Conservation (phyloP, 2,797 vertebrate genomes). For the Sebastes melanostomus region DNA sequence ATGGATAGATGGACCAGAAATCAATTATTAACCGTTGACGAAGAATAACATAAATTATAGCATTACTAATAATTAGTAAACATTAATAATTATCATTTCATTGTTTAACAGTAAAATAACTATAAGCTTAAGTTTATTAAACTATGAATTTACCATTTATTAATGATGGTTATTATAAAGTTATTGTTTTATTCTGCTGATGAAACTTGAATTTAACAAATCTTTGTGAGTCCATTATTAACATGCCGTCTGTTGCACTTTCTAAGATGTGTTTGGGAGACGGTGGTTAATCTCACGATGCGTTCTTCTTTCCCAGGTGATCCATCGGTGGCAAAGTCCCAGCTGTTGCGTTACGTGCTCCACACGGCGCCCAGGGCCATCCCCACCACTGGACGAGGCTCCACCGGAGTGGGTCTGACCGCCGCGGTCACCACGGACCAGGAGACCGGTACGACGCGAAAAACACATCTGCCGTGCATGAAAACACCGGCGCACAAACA, state of each 20-base stretch:
- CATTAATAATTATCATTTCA: too few relatives aligned
- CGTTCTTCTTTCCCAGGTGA: conserved; percentile 82
- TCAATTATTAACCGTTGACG: too few relatives aligned
- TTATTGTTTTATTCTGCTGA: not conserved
- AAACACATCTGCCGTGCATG: too few relatives aligned
- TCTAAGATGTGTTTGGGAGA: not conserved
- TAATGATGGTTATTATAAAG: too few relatives aligned
- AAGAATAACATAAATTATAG: too few relatives aligned
- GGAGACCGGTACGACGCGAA: conserved; percentile 87
- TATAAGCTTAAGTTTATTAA: too few relatives aligned
- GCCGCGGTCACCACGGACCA: conserved; percentile 97
- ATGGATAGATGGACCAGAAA: too few relatives aligned
- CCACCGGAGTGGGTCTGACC: conserved; percentile 93
- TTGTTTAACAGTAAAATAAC: too few relatives aligned
- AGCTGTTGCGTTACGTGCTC: conserved; percentile 94
- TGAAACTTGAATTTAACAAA: too few relatives aligned
- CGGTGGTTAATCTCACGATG: not conserved
- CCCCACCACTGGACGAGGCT: conserved; percentile 94
- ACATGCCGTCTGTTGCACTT: not conserved
- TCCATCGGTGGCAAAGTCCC: conserved; percentile 97
- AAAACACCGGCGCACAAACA: not conserved
- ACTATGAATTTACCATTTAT: too few relatives aligned
- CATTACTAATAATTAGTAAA: too few relatives aligned
- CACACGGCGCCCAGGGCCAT: conserved; percentile 93
- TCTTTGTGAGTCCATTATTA: not conserved